A percentile compares a stretch with the other conserved stretches of the same genome.
Conservation (phyloP, 2,888 invertebrate species). For the Acanthacorydalis orientalis region DNA sequence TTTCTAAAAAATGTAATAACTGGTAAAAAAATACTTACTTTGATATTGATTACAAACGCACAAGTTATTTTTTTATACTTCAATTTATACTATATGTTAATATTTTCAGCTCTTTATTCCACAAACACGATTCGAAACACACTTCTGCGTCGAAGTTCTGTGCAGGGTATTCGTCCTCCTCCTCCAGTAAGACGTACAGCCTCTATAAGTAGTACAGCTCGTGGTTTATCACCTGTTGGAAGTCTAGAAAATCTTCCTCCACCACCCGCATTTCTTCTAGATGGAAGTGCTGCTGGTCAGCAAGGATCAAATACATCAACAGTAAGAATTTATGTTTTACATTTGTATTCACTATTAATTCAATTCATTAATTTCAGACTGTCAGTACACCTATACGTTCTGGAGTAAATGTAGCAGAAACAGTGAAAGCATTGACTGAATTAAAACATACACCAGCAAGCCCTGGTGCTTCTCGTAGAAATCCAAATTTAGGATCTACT, state of each 20-base stretch:
- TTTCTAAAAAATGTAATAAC: too few species aligned
- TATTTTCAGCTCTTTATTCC: conserved; percentile 17
- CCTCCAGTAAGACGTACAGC: conserved; percentile 74
- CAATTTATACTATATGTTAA: neutral
- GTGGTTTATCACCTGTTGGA: conserved; percentile 22
- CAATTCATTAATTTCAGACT: neutral
- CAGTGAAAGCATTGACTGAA: conserved; percentile 71
- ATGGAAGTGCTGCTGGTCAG: conserved; percentile 26
- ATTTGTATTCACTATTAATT: neutral
- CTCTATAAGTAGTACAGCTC: conserved; percentile 31
- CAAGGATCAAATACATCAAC: conserved; percentile 7
- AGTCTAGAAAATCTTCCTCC: conserved; percentile 46
- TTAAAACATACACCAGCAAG: conserved; percentile 76
- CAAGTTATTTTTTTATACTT: too few species aligned
- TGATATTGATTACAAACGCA: too few species aligned
- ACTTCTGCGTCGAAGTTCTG: conserved; percentile 39
- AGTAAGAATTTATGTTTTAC: conserved; percentile 3
- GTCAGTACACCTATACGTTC: neutral
- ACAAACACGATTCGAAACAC: conserved; percentile 23
- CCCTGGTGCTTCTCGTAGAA: conserved; percentile 52
- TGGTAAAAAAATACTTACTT: too few species aligned
- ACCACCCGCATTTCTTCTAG: conserved; percentile 62
- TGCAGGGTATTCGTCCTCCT: conserved; percentile 50
- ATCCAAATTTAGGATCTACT: conserved; percentile 8
- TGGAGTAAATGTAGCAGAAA: conserved; percentile 62